Conservation (phyloP, 2,797 vertebrate species). For the Eidolon dupreanum region DNA sequence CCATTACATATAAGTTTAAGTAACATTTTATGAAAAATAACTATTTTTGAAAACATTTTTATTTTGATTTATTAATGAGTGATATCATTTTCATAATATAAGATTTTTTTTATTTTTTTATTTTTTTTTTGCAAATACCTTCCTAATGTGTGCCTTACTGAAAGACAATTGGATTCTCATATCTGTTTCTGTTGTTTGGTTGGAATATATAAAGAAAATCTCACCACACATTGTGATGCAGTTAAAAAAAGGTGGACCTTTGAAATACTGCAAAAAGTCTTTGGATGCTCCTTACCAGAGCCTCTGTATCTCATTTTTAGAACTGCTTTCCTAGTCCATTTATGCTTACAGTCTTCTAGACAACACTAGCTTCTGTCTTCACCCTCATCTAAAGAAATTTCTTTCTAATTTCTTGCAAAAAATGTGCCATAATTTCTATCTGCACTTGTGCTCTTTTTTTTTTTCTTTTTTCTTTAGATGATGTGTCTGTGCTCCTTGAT, state of each 20-base stretch:
- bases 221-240: neutral
- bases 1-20: neutral
- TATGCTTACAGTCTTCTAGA: neutral
- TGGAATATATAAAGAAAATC: neutral
- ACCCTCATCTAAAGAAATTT: neutral
- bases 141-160: neutral
- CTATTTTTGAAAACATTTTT: neutral
- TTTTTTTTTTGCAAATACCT: neutral
- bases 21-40: slow-evolving; percentile 7
- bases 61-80: neutral
- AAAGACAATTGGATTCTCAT: neutral
- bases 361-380: neutral
- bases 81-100: neutral
- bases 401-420: neutral
- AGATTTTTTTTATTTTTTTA: too few relatives aligned
- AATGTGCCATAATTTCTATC: neutral
- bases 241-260: neutral
- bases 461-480: neutral
- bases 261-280: neutral
- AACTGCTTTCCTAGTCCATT: neutral
- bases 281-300: neutral
- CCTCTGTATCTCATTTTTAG: neutral
- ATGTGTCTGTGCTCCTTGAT: neutral
- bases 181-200: neutral
- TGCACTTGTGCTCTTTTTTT: neutral